Conservation (phyloP, 2,113 vertebrate species). For the Elachura formosa region DNA sequence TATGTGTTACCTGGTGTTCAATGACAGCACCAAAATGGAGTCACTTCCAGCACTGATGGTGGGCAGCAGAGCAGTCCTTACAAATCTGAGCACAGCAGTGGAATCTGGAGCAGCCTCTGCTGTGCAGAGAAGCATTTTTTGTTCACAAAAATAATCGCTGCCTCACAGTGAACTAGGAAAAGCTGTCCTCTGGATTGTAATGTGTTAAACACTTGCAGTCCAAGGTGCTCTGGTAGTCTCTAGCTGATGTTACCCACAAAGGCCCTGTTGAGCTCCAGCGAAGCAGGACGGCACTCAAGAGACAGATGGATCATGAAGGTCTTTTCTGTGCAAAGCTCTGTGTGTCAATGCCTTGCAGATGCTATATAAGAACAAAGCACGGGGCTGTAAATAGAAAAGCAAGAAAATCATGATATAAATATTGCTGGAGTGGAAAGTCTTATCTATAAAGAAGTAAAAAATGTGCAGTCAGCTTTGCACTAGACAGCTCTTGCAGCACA, state of each 20-base stretch:
- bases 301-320: background rate
- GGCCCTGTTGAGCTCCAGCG: background rate
- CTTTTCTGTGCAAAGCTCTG: background rate
- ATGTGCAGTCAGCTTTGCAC: background rate
- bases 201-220: background rate
- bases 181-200: background rate
- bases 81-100: background rate
- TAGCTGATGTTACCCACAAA: background rate
- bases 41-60: background rate
- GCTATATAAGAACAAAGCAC: background rate
- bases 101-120: background rate
- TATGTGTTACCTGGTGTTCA: background rate
- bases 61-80: background rate
- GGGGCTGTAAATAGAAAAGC: background rate
- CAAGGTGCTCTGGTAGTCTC: background rate
- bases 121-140: background rate
- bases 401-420: background rate
- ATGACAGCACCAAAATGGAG: background rate
- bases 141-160: background rate
- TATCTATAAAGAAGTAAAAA: background rate
- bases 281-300: background rate
- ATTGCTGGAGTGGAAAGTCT: background rate
- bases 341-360: conserved; percentile 21
- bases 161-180: background rate
- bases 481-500: background rate